Conservation (phyloP, 2,797 vertebrate species). For the Malurus leucopterus region DNA sequence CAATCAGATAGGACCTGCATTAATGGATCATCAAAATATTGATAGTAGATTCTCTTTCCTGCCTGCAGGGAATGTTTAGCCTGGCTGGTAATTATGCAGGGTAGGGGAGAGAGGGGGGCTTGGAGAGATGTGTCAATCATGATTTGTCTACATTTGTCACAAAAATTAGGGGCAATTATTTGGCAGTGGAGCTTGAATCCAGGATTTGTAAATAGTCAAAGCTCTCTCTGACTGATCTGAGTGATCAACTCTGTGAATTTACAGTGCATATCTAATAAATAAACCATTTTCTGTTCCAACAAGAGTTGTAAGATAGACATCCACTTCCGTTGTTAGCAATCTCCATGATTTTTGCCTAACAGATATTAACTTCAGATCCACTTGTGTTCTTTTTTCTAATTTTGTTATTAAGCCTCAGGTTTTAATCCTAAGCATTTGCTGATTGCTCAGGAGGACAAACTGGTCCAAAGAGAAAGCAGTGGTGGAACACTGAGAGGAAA, state of each 20-base stretch:
- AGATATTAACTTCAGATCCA: background rate
- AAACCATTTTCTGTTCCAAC: background rate
- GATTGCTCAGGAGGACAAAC: background rate
- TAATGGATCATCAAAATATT: slow-evolving; percentile 46
- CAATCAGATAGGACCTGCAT: background rate
- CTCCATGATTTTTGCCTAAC: background rate
- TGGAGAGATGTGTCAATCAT: background rate
- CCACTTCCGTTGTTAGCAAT: background rate
- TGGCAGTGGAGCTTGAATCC: background rate
- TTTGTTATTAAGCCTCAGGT: background rate
- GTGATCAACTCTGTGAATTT: background rate
- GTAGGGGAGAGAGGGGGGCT: background rate
- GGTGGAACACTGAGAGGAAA: background rate
- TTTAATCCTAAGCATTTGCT: background rate
- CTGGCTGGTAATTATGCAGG: background rate
- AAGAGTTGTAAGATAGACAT: background rate
- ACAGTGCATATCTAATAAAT: background rate
- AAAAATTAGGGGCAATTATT: background rate
- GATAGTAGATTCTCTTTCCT: background rate
- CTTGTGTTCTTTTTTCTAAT: background rate
- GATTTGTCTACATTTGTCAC: background rate
- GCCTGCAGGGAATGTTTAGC: background rate
- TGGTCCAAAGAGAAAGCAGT: background rate
- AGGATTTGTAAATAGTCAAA: background rate
- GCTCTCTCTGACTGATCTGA: background rate